Evolutionary conservation across 2,888 invertebrate genomes (phyloP).

Genomic region (Platycheirus rosarum): DNA sequence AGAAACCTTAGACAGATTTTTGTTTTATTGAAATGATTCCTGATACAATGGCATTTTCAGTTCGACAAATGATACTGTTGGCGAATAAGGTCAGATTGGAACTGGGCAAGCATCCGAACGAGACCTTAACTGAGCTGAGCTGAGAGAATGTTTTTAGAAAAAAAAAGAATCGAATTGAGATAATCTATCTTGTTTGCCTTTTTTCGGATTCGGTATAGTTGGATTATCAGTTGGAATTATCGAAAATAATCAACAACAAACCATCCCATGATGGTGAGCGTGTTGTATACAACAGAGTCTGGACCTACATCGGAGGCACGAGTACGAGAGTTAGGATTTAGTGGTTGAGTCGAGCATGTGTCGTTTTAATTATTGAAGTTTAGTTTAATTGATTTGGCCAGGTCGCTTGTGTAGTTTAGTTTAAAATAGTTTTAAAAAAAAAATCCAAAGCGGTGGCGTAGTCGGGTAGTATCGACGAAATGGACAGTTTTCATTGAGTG

Average conservation of each 20-base stretch:
- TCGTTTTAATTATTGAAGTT: neutral
- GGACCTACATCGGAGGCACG: conserved; percentile 7
- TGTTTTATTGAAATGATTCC: neutral
- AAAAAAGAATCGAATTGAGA: conserved; percentile 33
- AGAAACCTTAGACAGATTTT: neutral
- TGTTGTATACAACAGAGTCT: neutral
- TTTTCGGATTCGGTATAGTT: conserved; percentile 6
- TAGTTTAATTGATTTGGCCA: neutral
- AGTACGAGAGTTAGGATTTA: too few species aligned
- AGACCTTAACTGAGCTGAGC: neutral
- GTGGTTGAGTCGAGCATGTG: neutral
- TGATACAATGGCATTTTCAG: conserved; percentile 9
- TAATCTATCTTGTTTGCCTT: conserved; percentile 31
- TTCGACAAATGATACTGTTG: conserved; percentile 28
- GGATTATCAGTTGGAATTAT: conserved; percentile 52
- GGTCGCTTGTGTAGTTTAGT: too few species aligned
- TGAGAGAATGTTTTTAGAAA: conserved; percentile 27
- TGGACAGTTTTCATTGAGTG: neutral
- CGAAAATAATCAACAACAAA: conserved; percentile 53
- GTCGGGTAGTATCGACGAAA: too few species aligned
- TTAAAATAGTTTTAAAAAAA: too few species aligned
- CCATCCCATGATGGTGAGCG: conserved; percentile 3
- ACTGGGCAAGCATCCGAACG: conserved; percentile 39
- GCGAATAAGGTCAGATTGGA: conserved; percentile 62
- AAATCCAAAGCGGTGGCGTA: too few species aligned